Base-by-base conservation (phyloP, 1,140 invertebrate species). In the Armadillidium nasatum region DNA sequence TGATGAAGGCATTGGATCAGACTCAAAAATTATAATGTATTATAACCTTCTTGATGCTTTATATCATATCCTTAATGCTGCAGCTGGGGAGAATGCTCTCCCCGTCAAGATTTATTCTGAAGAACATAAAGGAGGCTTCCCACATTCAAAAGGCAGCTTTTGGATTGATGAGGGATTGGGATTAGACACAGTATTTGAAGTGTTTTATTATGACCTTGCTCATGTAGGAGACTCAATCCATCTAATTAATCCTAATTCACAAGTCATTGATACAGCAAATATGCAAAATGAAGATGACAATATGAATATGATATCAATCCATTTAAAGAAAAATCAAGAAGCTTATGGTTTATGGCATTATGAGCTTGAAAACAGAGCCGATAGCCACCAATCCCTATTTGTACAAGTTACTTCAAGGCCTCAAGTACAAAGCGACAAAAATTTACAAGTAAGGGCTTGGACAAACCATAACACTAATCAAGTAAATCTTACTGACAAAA, bases 121-220 rank as follows among this genome's bases (percentile, higher is more conserved):
- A 6, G 77, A 81, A 33, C 80, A 81, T 60, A 75, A 75, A 13
- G 80, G 80, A 22, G 80, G 80, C 9, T 69, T 73, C 3, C 69
- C 45, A 10, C 70, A 78, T 50, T 81, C 80, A 9, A 72, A 81
- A 68, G 82, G 82, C 44, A 81, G 78, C 33, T 82, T 82, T 72
- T 69, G 77, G 43, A 72, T 82, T 23, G 82, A 82, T 54, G 77
- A 81, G 11, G 73, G 74, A 19, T 45, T 82, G 44, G 81, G 81
- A 10, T 72, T 80, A n/a, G 81, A 82, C 75, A 82, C 81, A 0
- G 76, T 81, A 13, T 81, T 82, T 67, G 80, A 80, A 1, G 78
- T 82, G 44, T 82, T 82, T 72, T 82, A 81, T 72, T 82, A 82
- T 60, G 79, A 81, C 71, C 75, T 82, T 11, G 74, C 80, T 4